Evolutionary conservation across 2,888 invertebrate species (phyloP), one percentile per base, ranked within the genome.

Genomic region (Drosophila paucipuncta): DNA sequence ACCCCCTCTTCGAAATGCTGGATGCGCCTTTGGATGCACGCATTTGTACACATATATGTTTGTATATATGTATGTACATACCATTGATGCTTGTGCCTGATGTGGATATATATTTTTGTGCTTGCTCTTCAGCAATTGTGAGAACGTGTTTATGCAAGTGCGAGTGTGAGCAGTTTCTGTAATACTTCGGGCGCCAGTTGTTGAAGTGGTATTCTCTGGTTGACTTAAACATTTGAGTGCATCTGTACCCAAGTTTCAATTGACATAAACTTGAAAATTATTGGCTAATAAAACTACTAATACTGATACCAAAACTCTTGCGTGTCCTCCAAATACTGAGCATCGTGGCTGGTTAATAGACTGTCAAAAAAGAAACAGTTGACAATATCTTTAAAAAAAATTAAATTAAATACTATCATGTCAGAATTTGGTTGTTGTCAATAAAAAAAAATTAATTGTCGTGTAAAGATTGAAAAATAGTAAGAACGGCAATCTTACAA

Each of bases 91-190:
- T 55, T 37, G 18, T 37, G 55, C 35, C 55, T 55, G 25, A 28
- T 37, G 37, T 55, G 11, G 25, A 55, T 25, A 55, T 53, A 13
- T 31, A 28, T 50, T 28, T 28, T 50, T 50, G 28, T 50, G 50
- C 28, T 31, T 53, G 31, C 55, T 55, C 55, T 55, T 37, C 22
- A 18, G n/a, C 25, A 37, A 25, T 25, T 55, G 55, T 37, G 37
- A 37, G 37, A 55, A 55, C 37, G 35, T 37, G 55, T 55, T 37
- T 55, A 11, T 55, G 55, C 35, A 18, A 35, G 35, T 37, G 54
- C 33, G 25, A 55, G 37, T 55, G 37, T 37, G 35, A 55, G 25
- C 35, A 54, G 35, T 25, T 6, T 25, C 47, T 47, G 47, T 47
- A 47, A 25, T 37, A 54, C 47, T 47, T 28, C 28, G 10, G 50